A percentile compares a stretch with the other conserved stretches of the same genome.
These are phyloP conservation scores for Phalacrocorax brasilianus DNA, from an alignment of 2,113 vertebrate genomes.

Conservation along the genomic window DNA sequence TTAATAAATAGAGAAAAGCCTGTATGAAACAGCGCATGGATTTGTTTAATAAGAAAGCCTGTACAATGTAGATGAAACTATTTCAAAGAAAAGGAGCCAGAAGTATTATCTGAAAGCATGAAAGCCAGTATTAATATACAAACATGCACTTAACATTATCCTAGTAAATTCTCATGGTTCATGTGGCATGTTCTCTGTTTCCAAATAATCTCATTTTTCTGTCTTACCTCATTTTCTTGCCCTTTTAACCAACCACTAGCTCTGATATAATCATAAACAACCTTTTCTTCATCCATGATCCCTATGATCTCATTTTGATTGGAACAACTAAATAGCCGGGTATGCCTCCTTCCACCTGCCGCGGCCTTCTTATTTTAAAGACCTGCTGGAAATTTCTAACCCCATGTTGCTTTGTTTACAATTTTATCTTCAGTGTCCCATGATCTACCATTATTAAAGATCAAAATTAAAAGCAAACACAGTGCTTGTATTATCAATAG, in stretches of 20 bases:
- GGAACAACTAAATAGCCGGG: background rate
- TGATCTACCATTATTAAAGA: background rate
- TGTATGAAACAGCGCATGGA: background rate
- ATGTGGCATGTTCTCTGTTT: background rate
- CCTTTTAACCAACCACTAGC: background rate
- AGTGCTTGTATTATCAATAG: background rate
- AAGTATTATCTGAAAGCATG: background rate
- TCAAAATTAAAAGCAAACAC: background rate
- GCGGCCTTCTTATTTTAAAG: background rate
- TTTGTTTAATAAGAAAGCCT: background rate
- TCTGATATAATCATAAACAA: background rate
- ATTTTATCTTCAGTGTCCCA: background rate
- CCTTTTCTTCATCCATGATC: background rate
- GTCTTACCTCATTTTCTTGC: background rate
- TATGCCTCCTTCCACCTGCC: background rate
- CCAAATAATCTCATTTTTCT: background rate
- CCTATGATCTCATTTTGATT: background rate
- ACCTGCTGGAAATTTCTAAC: background rate
- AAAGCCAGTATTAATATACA: background rate
- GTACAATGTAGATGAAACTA: background rate
- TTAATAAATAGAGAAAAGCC: background rate
- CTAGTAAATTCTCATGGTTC: background rate
- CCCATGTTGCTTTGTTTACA: background rate
- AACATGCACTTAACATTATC: background rate
- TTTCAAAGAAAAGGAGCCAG: background rate